Base-by-base conservation (phyloP, 1,140 invertebrate species). In the Drosophila kanapiae region DNA sequence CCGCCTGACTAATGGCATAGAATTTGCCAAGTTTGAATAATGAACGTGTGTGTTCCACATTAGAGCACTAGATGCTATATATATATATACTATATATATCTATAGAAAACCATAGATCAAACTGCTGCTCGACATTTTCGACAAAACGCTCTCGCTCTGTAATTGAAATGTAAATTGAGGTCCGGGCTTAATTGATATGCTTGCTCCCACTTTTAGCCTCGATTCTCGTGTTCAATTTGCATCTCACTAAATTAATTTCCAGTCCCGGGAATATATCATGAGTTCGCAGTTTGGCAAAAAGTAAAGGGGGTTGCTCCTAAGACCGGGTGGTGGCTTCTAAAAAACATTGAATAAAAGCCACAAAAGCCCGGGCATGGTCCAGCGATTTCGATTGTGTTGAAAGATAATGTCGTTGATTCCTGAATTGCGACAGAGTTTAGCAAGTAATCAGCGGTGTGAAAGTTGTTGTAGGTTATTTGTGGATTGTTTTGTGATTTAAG, bases 151-250 rank as follows among this genome's bases (percentile, higher is more conserved):
- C 51, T 33, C 54, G 69, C 49, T 45, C 48, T 77, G 80, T 90
- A 88, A 88, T 88, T 88, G 84, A 90, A 78, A 90, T 88, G 84
- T 88, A 88, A 79, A 81, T 87, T 84, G 75, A 64, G 57, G 60
- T 47, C 35, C 31, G 27, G 33, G 33, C 51, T 69, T 72, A 67
- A 75, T 68, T 83, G 74, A 62, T 77, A 77, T 77, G 75, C 75
- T 42, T 70, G 53, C 23, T 38, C 37, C 53, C 54, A 37, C 40
- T 56, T 56, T 67, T 45, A 56, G 27, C 10, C 69, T 75, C 51
- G 53, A 75, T 76, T 77, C 23, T 56, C 53, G 54, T 65, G 64
- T 77, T 69, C 56, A 53, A 77, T 77, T 77, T 68, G 57, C 63
- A 77, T 77, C 75, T 68, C 53, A 77, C 54, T 69, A 77, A 68